Percentiles rank a stretch among this genome's conserved stretches.
Evolutionary conservation across 2,797 vertebrate genomes (phyloP).

Genomic region (Thunnus albacares): DNA sequence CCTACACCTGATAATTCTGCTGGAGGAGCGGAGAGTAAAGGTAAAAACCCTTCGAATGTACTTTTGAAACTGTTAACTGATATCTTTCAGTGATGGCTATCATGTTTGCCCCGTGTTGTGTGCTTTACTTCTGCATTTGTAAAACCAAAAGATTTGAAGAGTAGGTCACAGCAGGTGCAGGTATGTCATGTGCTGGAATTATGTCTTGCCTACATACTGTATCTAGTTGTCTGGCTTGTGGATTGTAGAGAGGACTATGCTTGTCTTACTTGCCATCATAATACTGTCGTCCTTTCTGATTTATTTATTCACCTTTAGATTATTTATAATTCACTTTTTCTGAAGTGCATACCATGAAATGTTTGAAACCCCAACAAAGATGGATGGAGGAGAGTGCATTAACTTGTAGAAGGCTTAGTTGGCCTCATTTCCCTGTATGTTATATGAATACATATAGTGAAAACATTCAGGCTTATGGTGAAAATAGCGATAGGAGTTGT

Average conservation of each 20-base stretch:
- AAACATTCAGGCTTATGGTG: slow-evolving; percentile 2
- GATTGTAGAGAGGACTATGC: background rate
- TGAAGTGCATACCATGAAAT: slow-evolving; percentile 25
- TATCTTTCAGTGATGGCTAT: background rate
- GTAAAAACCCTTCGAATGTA: slow-evolving; percentile 70
- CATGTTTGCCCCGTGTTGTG: background rate
- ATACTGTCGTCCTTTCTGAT: slow-evolving; percentile 22
- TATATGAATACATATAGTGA: background rate
- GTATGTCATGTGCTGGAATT: background rate
- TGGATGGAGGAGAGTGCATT: slow-evolving; percentile 1
- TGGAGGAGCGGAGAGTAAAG: slow-evolving; percentile 94
- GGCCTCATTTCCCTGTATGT: slow-evolving; percentile 13
- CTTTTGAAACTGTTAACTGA: background rate
- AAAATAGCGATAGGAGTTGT: slow-evolving; percentile 24
- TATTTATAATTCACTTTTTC: slow-evolving; percentile 46
- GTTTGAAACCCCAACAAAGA: slow-evolving; percentile 16
- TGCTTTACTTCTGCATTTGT: slow-evolving; percentile 7
- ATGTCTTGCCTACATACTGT: background rate
- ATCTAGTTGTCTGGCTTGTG: slow-evolving; percentile 2
- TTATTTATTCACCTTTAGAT: slow-evolving; percentile 47
- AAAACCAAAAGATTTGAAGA: background rate
- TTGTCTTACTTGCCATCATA: slow-evolving; percentile 12
- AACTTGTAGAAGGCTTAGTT: slow-evolving; percentile 9
- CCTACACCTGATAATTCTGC: slow-evolving; percentile 94
- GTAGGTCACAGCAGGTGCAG: background rate